A percentile compares a stretch with the other conserved stretches of the same genome.
These are phyloP conservation scores for Dasypogon diadema DNA, from an alignment of 2,888 invertebrate genomes.

Conservation along the genomic window DNA sequence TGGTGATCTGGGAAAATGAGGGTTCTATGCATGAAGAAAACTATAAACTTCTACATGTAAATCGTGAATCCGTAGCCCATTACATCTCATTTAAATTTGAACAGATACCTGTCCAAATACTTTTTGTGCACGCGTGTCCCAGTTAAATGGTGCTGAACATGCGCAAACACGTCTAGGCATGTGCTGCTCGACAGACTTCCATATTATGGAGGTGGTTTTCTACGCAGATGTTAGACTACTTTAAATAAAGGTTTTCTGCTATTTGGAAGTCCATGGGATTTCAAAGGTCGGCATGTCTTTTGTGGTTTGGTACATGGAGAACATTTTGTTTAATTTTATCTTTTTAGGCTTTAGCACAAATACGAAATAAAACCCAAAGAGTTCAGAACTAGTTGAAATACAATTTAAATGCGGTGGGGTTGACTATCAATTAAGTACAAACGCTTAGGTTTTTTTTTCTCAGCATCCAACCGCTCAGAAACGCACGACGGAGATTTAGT, in stretches of 20 bases:
- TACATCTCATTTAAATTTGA: neutral
- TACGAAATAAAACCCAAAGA: too few species aligned
- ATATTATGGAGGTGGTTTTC: constrained; percentile 17
- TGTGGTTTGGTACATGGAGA: too few species aligned
- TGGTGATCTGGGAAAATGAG: neutral
- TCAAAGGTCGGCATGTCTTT: neutral
- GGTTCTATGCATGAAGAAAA: too few species aligned
- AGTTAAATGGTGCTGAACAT: constrained; percentile 46
- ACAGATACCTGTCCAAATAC: constrained; percentile 28
- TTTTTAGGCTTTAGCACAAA: too few species aligned
- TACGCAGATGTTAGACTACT: constrained; percentile 2
- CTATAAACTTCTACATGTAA: too few species aligned
- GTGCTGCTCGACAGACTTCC: constrained; percentile 34
- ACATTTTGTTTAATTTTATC: too few species aligned
- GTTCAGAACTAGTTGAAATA: too few species aligned
- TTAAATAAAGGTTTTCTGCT: constrained; percentile 1
- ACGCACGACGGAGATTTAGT: neutral
- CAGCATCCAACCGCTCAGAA: too few species aligned
- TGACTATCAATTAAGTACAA: too few species aligned
- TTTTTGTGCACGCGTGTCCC: constrained; percentile 51
- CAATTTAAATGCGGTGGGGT: too few species aligned
- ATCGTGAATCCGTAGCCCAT: neutral
- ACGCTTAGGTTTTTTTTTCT: too few species aligned
- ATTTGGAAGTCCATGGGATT: neutral
- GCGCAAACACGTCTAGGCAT: constrained; percentile 54